These are phyloP conservation scores for Clinocottus analis DNA, from an alignment of 2,113 vertebrate species.

Conservation along the genomic window DNA sequence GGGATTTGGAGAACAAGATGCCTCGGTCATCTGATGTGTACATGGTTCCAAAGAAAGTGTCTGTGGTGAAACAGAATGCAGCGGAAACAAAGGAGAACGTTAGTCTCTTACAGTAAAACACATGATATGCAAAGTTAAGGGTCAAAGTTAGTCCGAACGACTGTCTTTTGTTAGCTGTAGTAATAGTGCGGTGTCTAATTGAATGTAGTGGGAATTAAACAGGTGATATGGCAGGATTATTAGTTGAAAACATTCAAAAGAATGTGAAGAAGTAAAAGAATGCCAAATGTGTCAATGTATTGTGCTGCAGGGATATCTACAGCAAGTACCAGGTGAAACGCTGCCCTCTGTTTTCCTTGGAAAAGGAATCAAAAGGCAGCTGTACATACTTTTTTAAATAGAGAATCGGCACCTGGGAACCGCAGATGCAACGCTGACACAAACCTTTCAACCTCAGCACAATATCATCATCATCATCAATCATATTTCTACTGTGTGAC, in stretches of 20 bases:
- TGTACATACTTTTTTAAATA: not conserved
- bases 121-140: not conserved
- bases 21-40: conserved; percentile 81
- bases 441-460: conserved; percentile 21
- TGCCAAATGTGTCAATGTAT: not conserved
- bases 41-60: conserved; percentile 85
- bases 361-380: not conserved
- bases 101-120: not conserved
- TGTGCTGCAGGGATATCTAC: not conserved
- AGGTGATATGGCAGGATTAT: not conserved
- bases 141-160: not conserved
- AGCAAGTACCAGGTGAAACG: not conserved
- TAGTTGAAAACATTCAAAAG: not conserved
- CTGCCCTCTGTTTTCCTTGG: not conserved
- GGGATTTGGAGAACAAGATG: conserved; percentile 81
- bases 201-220: not conserved
- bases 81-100: not conserved
- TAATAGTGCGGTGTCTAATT: not conserved
- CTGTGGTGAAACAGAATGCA: conserved; percentile 48
- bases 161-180: not conserved
- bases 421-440: conserved; percentile 9
- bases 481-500: conserved; percentile 27
- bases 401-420: conserved; percentile 9
- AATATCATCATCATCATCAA: conserved; percentile 29
- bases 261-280: not conserved